Evolutionary conservation across 1,140 invertebrate species (phyloP).

Genomic region (Drosophila ogumai): DNA sequence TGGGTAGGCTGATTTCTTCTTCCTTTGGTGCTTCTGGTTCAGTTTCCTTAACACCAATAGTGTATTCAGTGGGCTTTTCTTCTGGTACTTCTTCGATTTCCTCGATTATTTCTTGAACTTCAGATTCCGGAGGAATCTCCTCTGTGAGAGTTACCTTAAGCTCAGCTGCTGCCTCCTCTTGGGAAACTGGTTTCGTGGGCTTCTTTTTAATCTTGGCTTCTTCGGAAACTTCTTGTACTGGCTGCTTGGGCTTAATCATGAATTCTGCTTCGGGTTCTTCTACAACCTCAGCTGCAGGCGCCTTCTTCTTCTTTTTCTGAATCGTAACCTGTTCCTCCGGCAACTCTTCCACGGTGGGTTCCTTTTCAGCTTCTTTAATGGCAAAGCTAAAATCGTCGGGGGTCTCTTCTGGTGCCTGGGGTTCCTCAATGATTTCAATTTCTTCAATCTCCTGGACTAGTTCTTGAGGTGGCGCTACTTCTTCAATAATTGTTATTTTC

Average conservation of each 20-base stretch:
- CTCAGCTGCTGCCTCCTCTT: constrained; percentile 70
- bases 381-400: constrained; percentile 52
- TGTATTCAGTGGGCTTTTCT: constrained; percentile 45
- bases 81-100: constrained; percentile 56
- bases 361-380: constrained; percentile 64
- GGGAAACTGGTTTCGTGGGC: constrained; percentile 47
- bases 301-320: constrained; percentile 67
- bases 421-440: constrained; percentile 59
- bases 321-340: constrained; percentile 73
- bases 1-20: constrained; percentile 55
- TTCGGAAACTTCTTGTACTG: constrained; percentile 74
- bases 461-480: constrained; percentile 58
- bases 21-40: constrained; percentile 49
- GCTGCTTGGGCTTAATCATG: constrained; percentile 64
- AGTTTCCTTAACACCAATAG: constrained; percentile 60
- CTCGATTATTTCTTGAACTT: constrained; percentile 65
- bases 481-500: constrained; percentile 69
- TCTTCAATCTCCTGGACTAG: constrained; percentile 72
- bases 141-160: constrained; percentile 64
- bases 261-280: constrained; percentile 80
- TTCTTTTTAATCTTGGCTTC: constrained; percentile 80
- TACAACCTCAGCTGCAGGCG: constrained; percentile 41
- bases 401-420: constrained; percentile 41
- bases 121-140: constrained; percentile 45
- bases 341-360: constrained; percentile 62